Conservation (phyloP, 2,888 invertebrate species). For the Tricholauxania praeusta region DNA sequence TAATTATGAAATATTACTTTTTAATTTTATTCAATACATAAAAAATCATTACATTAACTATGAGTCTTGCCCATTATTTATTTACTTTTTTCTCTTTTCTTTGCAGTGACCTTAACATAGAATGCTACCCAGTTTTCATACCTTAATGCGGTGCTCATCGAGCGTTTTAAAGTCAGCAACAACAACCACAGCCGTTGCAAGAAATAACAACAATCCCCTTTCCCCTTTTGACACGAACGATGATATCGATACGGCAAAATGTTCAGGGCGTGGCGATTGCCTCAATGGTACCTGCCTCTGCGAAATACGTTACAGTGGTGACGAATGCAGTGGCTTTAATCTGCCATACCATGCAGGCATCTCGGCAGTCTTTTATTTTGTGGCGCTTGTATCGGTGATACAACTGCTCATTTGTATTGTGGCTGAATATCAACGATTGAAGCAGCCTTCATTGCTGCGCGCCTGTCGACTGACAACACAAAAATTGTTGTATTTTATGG, state of each 20-base stretch:
- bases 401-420: constrained; percentile 87
- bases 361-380: constrained; percentile 82
- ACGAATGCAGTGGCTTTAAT: constrained; percentile 85
- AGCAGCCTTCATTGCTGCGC: constrained; percentile 82
- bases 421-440: constrained; percentile 85
- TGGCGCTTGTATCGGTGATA: constrained; percentile 85
- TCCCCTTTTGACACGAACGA: constrained; percentile 44
- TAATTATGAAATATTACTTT: no score
- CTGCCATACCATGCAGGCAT: constrained; percentile 81
- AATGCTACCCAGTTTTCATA: constrained; percentile 67
- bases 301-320: constrained; percentile 88
- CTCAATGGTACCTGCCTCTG: constrained; percentile 92
- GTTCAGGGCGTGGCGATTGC: constrained; percentile 92
- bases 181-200: constrained; percentile 54
- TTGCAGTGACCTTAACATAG: constrained; percentile 60
- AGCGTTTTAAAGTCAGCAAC: constrained; percentile 59
- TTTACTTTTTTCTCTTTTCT: constrained; percentile 4
- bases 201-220: constrained; percentile 31
- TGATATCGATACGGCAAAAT: constrained; percentile 67
- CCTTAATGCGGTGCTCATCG: constrained; percentile 68
- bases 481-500: constrained; percentile 88
- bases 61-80: not conserved
- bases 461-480: constrained; percentile 91
- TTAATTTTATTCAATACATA: no score
- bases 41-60: no score